phyloP scores from a whole-genome alignment of 2,797 vertebrate species.

The Prunella strophiata region DNA sequence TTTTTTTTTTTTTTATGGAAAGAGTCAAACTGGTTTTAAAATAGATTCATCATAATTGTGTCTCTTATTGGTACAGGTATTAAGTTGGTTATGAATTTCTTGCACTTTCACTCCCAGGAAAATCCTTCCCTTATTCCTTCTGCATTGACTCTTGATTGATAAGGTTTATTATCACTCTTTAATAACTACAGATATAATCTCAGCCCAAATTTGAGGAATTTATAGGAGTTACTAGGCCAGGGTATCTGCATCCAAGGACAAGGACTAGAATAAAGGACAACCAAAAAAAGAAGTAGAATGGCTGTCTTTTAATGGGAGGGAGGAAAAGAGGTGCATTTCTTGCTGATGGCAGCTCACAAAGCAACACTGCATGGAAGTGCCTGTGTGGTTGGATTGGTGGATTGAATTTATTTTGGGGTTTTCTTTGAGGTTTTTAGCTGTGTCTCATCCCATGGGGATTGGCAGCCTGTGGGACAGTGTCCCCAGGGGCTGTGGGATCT shows the following conservation, averaged over 20 bases:
- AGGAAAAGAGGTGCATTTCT: neutral
- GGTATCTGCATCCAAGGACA: neutral
- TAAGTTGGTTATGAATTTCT: slow-evolving; percentile 69
- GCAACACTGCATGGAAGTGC: neutral
- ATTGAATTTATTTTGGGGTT: neutral
- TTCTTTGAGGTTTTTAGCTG: neutral
- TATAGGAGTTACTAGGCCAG: neutral
- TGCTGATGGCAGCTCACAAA: neutral
- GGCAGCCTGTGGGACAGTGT: no score
- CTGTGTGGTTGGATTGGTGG: neutral
- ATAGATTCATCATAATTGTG: neutral
- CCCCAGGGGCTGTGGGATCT: neutral
- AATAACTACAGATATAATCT: slow-evolving; percentile 37
- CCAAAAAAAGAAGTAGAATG: neutral
- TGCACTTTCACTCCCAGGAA: slow-evolving; percentile 38
- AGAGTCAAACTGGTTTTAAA: slow-evolving; percentile 22
- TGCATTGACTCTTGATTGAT: slow-evolving; percentile 18
- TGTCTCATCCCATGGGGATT: neutral
- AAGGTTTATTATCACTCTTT: slow-evolving; percentile 50
- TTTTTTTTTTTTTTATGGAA: neutral
- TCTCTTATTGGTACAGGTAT: slow-evolving; percentile 57
- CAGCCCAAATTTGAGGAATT: neutral
- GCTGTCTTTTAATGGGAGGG: neutral
- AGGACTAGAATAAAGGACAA: neutral
- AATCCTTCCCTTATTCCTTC: slow-evolving; percentile 64